phyloP scores from a whole-genome alignment of 2,113 vertebrate species.

The Lophochroa leadbeateri region DNA sequence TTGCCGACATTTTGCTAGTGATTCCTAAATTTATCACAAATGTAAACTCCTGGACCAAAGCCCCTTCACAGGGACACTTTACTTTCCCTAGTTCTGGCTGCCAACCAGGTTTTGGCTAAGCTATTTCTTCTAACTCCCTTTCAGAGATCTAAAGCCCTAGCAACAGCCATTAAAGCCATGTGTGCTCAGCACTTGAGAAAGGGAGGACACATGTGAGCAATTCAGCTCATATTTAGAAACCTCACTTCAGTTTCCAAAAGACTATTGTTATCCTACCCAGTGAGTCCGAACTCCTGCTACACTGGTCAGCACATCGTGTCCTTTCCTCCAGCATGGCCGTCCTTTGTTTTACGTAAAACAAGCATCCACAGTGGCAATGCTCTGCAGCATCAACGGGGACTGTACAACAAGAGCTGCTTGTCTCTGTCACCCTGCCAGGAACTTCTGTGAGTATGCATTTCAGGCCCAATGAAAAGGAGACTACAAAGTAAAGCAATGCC shows the following conservation, averaged over 20 bases:
- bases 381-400: not conserved
- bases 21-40: not conserved
- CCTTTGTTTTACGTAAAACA: not conserved
- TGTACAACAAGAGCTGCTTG: rapidly evolving
- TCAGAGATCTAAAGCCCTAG: not conserved
- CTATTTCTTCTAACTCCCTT: not conserved
- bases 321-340: rapidly evolving
- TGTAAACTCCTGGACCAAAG: not conserved
- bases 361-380: not conserved
- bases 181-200: not conserved
- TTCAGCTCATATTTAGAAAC: not conserved
- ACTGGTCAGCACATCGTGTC: not conserved
- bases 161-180: not conserved
- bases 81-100: not conserved
- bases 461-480: not conserved
- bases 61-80: not conserved
- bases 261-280: not conserved
- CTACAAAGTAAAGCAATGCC: not conserved
- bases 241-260: not conserved
- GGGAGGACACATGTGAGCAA: not conserved
- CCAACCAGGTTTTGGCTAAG: not conserved
- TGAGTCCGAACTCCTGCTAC: not conserved
- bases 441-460: not conserved
- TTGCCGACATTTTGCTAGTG: not conserved
- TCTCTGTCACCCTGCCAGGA: not conserved